Base-by-base conservation (phyloP, 2,797 vertebrate genomes). In the Sebastes iracundus region DNA sequence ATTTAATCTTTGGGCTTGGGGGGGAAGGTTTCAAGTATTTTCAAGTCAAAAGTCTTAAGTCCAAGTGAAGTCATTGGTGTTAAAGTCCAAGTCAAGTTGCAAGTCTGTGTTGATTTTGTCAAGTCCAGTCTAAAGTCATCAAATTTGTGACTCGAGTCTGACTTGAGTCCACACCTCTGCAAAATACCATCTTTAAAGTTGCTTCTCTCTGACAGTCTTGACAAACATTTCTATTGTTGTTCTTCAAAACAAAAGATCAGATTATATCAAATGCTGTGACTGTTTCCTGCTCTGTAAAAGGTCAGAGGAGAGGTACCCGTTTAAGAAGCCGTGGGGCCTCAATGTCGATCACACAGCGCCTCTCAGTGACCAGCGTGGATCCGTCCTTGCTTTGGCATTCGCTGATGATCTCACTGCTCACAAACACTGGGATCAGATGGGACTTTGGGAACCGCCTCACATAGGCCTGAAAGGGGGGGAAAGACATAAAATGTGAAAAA, bases 271-370 rank as follows among this genome's bases (percentile, higher is more conserved):
- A 8, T 6, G 27, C 16, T n/a, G 7, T 0, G 8, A 14, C 5
- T 14, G 18, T 62, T 55, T 27, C 53, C 4, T 12, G 16, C 6
- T 35, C 9, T 10, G 11, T 13, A 4, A 22, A 20, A 62, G 11
- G 16, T 76, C 42, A 33, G 25, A 30, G 66, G 3, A 30, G 1
- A 66, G 3, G 59, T 89, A 98, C 98, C 97, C 97, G 97, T 88
- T 99, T 99, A 65, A 99, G 82, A 53, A 99, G 96, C 30, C 98
- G 92, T 0, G 98, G 98, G 0, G 98, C 98, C 0, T 99, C 98
- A 1, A 98, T 95, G 42, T 99, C 97, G 63, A 99, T 96, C 33
- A 96, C 97, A 78, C 98, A 99, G 76, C 97, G 96, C 55, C 98
- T 94, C 80, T 99, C 96, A 0, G 96, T 96, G 0, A 97, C 88